Base-by-base conservation (phyloP, 2,888 invertebrate species). In the Morinoia aosen region DNA sequence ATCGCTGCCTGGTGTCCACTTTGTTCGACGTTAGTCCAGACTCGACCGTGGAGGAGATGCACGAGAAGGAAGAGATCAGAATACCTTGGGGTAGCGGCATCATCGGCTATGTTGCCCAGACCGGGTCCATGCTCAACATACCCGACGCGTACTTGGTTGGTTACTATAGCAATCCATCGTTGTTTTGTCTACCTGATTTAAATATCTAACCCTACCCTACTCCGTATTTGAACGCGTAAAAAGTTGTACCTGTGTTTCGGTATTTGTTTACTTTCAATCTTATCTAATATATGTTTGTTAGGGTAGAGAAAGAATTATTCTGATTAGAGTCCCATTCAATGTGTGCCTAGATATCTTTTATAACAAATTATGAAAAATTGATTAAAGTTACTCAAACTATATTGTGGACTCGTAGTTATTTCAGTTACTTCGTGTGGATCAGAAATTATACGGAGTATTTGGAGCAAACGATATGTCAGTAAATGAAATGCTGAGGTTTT, bases 21-120 rank as follows among this genome's bases (percentile, higher is more conserved):
- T 98, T 99, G 97, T 99, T 99, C 97, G 99, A 99, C 97, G 99
- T 99, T 76, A 99, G 99, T 97, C 98, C 99, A 96, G 98, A 98
- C 97, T 99, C 99, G 96, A 99, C 99, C 10, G 98, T 99, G 88
- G 98, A 98, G 97, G 99, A 99, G 97, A 99, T 99, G 98, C 98
- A 99, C 97, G 98, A 98, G 97, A 98, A 98, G 97, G 99, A 99
- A 96, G 99, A 99, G 97, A 99, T 99, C 97, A 98, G 98, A 97
- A 98, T 99, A 97, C 98, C 99, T 56, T 99, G 99, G 98, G 99
- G 99, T 95, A 98, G 98, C 95, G 99, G 99, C 96, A 99, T 99
- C 97, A 99, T 99, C 88, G 99, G 99, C 33, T 98, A 98, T 97
- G 99, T 99, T 93, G 99, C 99, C 40, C 98, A 98, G 97, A 98